Evolutionary conservation across 2,888 invertebrate species (phyloP).

Genomic region (Bellardia bayeri): DNA sequence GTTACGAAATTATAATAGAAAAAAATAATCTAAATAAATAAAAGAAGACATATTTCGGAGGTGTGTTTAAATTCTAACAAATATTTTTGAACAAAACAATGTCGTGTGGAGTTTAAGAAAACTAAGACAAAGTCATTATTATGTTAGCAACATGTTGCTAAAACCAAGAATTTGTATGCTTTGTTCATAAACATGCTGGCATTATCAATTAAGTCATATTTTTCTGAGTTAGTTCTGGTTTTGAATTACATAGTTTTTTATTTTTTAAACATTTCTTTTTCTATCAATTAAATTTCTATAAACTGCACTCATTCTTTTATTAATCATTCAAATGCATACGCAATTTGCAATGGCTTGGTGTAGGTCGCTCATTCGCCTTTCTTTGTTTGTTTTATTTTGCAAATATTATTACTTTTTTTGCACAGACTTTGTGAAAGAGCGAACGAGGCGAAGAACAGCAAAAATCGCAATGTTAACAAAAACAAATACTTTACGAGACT

Average conservation of each 20-base stretch:
- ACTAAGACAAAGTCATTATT: not conserved
- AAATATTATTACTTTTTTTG: slow-evolving; percentile 13
- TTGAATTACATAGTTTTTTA: not conserved
- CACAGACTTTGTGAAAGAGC: slow-evolving; percentile 21
- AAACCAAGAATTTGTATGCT: not conserved
- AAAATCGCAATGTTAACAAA: slow-evolving; percentile 22
- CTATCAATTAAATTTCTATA: not conserved
- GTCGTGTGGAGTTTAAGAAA: not conserved
- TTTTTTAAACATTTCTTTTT: not conserved
- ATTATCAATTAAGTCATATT: too few relatives aligned
- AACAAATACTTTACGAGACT: slow-evolving; percentile 15
- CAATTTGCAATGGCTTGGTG: slow-evolving; percentile 68
- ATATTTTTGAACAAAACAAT: not conserved
- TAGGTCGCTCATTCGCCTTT: slow-evolving; percentile 58
- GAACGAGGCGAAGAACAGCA: slow-evolving; percentile 4
- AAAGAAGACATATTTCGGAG: not conserved
- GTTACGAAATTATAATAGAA: not conserved
- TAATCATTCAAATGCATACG: slow-evolving; percentile 43
- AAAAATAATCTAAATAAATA: not conserved
- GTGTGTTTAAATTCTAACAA: slow-evolving; percentile 7
- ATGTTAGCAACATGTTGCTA: not conserved
- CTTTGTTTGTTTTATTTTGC: not conserved
- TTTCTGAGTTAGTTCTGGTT: not conserved
- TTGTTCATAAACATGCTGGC: too few relatives aligned
- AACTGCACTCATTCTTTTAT: slow-evolving; percentile 36